Conservation (phyloP, 2,797 vertebrate species). For the Trematomus bernacchii region DNA sequence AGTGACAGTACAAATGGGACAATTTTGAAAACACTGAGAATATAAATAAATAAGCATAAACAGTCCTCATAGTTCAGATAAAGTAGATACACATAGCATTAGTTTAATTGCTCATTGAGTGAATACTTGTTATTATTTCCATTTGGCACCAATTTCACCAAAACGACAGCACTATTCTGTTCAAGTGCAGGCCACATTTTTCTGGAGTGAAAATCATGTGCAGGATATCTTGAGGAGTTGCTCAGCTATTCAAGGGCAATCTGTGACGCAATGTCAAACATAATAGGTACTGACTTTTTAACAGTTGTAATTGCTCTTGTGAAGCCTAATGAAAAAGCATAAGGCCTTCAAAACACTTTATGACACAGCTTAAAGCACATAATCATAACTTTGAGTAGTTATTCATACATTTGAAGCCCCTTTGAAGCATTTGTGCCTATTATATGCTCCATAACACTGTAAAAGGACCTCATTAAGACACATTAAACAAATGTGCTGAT, state of each 20-base stretch:
- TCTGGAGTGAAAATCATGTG: not conserved
- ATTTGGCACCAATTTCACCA: not conserved
- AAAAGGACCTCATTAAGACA: not conserved
- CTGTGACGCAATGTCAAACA: slow-evolving; percentile 20
- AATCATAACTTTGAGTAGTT: not conserved
- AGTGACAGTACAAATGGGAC: not conserved
- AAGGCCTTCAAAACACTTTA: not conserved
- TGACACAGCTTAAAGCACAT: not conserved
- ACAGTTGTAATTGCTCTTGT: not conserved
- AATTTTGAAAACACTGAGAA: not conserved
- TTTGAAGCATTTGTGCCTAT: not conserved
- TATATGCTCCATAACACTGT: not conserved
- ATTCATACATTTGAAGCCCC: not conserved
- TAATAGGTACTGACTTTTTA: not conserved
- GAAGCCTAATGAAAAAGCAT: not conserved
- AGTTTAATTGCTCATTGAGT: slow-evolving; percentile 9
- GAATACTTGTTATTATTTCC: not conserved
- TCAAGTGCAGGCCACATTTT: not conserved
- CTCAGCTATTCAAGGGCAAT: slow-evolving; percentile 22
- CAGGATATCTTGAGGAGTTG: slow-evolving; percentile 12
- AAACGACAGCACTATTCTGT: not conserved
- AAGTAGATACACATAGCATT: not conserved
- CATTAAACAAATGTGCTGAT: not conserved
- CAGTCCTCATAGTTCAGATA: not conserved
- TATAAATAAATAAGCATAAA: not conserved